Conservation (phyloP, 1,140 invertebrate genomes). For the Episyrphus balteatus region DNA sequence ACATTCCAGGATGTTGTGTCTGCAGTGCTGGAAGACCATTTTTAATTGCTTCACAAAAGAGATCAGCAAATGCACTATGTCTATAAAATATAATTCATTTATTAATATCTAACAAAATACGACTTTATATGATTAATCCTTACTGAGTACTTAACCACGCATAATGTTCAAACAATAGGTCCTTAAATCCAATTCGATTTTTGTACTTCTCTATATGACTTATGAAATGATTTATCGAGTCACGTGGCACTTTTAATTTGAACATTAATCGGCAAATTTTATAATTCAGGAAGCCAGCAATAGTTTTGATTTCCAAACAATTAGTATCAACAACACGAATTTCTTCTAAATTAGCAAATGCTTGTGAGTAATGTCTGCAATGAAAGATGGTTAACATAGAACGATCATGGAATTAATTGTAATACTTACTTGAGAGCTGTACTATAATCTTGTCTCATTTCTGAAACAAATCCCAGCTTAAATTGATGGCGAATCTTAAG, state of each 20-base stretch:
- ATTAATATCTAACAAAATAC: background rate
- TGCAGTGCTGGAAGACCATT: constrained; percentile 80
- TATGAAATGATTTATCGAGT: constrained; percentile 88
- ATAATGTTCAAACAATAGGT: constrained; percentile 88
- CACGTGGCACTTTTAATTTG: constrained; percentile 73
- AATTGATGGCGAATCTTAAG: constrained; percentile 93
- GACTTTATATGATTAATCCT: constrained; percentile 17
- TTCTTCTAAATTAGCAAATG: constrained; percentile 81
- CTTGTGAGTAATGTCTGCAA: constrained; percentile 81
- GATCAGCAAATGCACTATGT: constrained; percentile 74
- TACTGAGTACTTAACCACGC: constrained; percentile 95
- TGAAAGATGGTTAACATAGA: constrained; percentile 7
- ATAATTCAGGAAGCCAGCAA: constrained; percentile 93
- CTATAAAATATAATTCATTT: constrained; percentile 17
- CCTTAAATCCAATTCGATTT: constrained; percentile 59
- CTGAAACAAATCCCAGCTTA: constrained; percentile 94
- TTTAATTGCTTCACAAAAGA: constrained; percentile 90
- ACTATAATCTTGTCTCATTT: constrained; percentile 80
- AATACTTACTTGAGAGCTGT: constrained; percentile 80
- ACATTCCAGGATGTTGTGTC: constrained; percentile 93
- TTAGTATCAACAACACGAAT: constrained; percentile 81
- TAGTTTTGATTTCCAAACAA: constrained; percentile 82
- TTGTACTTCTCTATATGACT: constrained; percentile 84
- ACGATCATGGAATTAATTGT: too few species aligned
- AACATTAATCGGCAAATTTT: constrained; percentile 89